Evolutionary conservation across 2,888 invertebrate genomes (phyloP), one percentile per base, ranked within the genome.

Genomic region (Thecocarcelia acutangulata): DNA sequence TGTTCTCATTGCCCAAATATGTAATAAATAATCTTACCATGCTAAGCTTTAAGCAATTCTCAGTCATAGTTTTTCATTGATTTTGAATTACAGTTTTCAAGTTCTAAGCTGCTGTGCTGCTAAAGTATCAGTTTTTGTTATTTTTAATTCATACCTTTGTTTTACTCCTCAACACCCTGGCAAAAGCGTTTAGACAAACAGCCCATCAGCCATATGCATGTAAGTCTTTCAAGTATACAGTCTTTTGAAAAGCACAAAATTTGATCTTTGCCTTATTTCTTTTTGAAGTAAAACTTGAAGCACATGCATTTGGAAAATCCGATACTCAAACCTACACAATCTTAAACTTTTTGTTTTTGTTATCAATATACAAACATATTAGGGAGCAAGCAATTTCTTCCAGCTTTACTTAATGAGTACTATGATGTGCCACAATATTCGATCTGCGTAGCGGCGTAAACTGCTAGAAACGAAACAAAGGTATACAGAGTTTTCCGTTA

Each of bases 181-280:
- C 50, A 48, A 33, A 48, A 48, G 46, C 17, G 44, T 21, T 76
- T 42, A 50, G 28, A 17, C 42, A 56, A 59, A 13, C 40, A 17
- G 59, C 58, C 68, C 59, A 52, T 77, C 63, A 77, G 54, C n/a
- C n/a, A n/a, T n/a, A n/a, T n/a, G n/a, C n/a, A 33, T 63, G 37
- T 69, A 33, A 33, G 33, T 33, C 8, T 33, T 33, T 33, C 33
- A 33, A 33, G 33, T 15, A 15, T 33, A 46, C 66, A 50, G 33
- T 42, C 21, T 24, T 61, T 54, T 19, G 44, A 48, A 48, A 37
- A 58, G 56, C 24, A 56, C 40, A 42, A 61, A 24, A 33, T 33
- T 54, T 69, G 17, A 69, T 52, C 24, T 40, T 69, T 61, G 54
- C 19, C 33, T 54, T 50, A 19, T 48, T 56, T 74, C 12, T 37